These are phyloP conservation scores for Fragum sueziense DNA, from an alignment of 2,888 invertebrate genomes.

Conservation along the genomic window DNA sequence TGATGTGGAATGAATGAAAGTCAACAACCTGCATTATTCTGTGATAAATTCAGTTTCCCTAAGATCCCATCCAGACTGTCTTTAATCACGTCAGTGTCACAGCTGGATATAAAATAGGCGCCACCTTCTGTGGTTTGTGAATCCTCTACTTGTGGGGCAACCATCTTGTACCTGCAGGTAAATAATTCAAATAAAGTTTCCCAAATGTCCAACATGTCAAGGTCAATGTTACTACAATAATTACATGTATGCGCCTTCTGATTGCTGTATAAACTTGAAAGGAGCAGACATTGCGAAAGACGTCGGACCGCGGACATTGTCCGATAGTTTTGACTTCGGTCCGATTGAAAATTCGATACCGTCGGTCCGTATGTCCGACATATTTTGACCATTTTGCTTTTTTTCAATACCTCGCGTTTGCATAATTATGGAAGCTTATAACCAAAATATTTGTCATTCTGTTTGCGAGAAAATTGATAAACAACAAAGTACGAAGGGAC, in stretches of 20 bases:
- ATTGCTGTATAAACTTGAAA: neutral
- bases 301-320: too few relatives aligned
- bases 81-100: constrained; percentile 49
- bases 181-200: neutral
- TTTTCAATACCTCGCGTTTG: too few relatives aligned
- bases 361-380: too few relatives aligned
- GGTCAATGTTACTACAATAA: neutral
- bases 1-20: neutral
- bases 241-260: neutral
- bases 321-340: too few relatives aligned
- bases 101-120: constrained; percentile 36
- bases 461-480: too few relatives aligned
- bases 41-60: neutral
- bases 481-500: too few relatives aligned
- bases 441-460: too few relatives aligned
- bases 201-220: neutral
- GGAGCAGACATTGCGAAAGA: too few relatives aligned
- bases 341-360: too few relatives aligned
- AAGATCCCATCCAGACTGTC: constrained; percentile 33
- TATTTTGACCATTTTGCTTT: too few relatives aligned
- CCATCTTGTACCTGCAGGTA: constrained; percentile 1
- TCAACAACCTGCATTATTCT: neutral
- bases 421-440: too few relatives aligned
- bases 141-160: neutral
- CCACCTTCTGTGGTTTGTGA: neutral